A percentile compares a stretch with the other conserved stretches of the same genome.
Evolutionary conservation across 1,140 invertebrate species (phyloP).

Genomic region (Rhopalosiphum maidis): DNA sequence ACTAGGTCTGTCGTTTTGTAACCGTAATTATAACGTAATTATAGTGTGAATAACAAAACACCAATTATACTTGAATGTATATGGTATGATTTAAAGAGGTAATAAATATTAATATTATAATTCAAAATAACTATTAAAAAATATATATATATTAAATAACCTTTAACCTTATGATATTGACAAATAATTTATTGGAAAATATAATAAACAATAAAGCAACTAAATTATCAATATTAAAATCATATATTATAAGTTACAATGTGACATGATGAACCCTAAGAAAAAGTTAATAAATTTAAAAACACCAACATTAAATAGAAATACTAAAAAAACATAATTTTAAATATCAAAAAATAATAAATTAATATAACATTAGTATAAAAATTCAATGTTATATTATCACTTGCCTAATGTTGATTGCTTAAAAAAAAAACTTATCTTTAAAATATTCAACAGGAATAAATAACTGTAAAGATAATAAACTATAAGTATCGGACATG

Average conservation of each 20-base stretch:
- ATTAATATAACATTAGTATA: not conserved
- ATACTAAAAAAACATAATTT: no score
- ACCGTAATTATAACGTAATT: not conserved
- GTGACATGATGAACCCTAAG: not conserved
- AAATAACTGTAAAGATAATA: not conserved
- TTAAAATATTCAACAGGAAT: not conserved
- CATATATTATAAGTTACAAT: not conserved
- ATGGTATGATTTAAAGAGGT: not conserved
- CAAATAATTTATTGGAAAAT: not conserved
- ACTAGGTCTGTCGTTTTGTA: not conserved
- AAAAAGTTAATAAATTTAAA: not conserved
- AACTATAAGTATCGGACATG: not conserved
- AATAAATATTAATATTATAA: no score
- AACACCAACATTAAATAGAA: not conserved
- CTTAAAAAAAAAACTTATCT: not conserved
- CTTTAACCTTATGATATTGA: not conserved
- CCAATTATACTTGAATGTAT: not conserved
- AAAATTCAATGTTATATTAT: not conserved
- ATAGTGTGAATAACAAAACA: not conserved
- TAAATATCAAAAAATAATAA: no score
- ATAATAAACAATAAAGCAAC: no score
- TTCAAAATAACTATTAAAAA: not conserved
- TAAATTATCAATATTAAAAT: not conserved
- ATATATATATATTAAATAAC: not conserved
- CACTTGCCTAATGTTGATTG: not conserved